These are phyloP conservation scores for Deilephila elpenor DNA, from an alignment of 2,888 invertebrate species.

Conservation along the genomic window DNA sequence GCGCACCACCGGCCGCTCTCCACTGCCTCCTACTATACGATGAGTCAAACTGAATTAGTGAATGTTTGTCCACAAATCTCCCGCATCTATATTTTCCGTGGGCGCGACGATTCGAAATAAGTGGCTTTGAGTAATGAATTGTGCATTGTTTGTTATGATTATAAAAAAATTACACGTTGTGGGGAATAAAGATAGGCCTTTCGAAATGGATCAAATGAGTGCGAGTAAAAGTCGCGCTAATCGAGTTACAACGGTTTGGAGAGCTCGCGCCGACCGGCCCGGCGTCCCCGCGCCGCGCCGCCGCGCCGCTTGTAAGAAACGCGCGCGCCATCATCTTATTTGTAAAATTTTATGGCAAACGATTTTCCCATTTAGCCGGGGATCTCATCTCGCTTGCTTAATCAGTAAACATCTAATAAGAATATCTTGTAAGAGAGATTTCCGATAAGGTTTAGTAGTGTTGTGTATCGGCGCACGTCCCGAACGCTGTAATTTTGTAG, in stretches of 20 bases:
- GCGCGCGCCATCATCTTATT: conserved; percentile 32
- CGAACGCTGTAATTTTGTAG: conserved; percentile 57
- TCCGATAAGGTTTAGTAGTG: conserved; percentile 26
- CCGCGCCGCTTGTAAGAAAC: neutral
- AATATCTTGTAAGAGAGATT: conserved; percentile 30
- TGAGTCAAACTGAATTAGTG: neutral
- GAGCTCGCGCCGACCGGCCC: neutral
- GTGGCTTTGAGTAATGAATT: neutral
- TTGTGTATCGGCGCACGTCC: conserved; percentile 22
- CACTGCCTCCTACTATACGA: neutral
- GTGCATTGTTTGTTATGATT: neutral
- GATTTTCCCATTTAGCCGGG: conserved; percentile 19
- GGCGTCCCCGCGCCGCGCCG: no score
- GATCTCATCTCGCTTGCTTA: conserved; percentile 25
- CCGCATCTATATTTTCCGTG: neutral
- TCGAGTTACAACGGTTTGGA: conserved; percentile 2
- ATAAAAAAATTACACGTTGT: neutral
- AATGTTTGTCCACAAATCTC: neutral
- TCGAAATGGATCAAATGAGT: neutral
- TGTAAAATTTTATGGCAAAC: conserved; percentile 28
- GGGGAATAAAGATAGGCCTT: neutral
- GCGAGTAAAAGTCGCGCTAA: conserved; percentile 10
- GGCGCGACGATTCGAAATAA: neutral
- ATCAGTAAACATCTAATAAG: conserved; percentile 30
- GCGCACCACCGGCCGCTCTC: neutral